phyloP scores from a whole-genome alignment of 1,140 invertebrate species.

The Drosophila novamexicana region DNA sequence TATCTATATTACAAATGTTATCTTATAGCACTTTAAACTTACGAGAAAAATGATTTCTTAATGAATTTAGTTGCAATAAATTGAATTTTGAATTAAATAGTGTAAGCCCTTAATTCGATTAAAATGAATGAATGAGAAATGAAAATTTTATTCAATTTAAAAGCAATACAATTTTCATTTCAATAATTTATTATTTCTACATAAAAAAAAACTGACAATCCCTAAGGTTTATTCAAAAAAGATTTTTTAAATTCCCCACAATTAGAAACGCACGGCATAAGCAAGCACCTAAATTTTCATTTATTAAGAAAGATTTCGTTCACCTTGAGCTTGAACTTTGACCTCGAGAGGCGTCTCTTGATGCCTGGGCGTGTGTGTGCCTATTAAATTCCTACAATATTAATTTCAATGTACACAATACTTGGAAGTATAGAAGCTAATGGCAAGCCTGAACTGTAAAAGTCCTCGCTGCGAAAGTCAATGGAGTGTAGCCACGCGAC shows the following conservation, averaged over 20 bases:
- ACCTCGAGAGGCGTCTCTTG: slow-evolving; percentile 6
- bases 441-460: not conserved
- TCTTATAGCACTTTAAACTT: too few species aligned
- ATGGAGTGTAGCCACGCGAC: slow-evolving; percentile 73
- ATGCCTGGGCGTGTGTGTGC: slow-evolving; percentile 24
- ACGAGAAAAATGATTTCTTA: too few species aligned
- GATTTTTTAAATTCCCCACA: too few species aligned
- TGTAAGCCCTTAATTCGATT: too few species aligned
- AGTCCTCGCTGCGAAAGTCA: slow-evolving; percentile 40
- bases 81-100: too few species aligned
- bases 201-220: too few species aligned
- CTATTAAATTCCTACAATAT: slow-evolving; percentile 6
- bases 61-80: too few species aligned
- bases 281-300: not conserved
- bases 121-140: too few species aligned
- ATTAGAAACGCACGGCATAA: too few species aligned
- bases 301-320: not conserved
- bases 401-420: slow-evolving; percentile 8
- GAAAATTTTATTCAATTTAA: too few species aligned
- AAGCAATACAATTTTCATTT: too few species aligned
- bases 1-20: not conserved
- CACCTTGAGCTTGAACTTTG: slow-evolving; percentile 3
- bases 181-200: not conserved
- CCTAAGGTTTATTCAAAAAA: too few species aligned
- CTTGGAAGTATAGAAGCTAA: not conserved